Evolutionary conservation across 2,888 invertebrate species (phyloP).

Genomic region (Netelia virgata): DNA sequence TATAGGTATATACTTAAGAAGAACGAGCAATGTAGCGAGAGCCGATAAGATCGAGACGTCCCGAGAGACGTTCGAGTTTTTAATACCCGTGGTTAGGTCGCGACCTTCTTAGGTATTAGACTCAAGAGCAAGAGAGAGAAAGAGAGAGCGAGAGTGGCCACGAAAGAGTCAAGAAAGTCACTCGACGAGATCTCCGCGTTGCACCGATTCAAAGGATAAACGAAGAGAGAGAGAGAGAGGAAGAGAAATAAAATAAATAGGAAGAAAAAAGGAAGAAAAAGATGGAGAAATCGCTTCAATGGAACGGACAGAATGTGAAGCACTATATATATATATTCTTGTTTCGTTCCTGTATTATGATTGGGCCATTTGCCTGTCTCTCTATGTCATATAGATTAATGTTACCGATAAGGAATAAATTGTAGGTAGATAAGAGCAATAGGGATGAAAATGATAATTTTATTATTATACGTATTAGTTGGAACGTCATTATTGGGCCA

Average conservation of each 20-base stretch:
- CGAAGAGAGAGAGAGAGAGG: conserved; percentile 17
- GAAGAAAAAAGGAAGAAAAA: conserved; percentile 20
- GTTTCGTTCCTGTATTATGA: conserved; percentile 25
- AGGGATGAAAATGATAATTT: not conserved
- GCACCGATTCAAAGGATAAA: conserved; percentile 53
- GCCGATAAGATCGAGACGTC: conserved; percentile 67
- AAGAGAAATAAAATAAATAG: conserved; percentile 12
- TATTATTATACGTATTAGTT: conserved; percentile 26
- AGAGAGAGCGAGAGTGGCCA: conserved; percentile 23
- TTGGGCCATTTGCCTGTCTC: conserved; percentile 32
- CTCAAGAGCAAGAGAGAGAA: conserved; percentile 8
- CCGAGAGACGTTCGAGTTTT: conserved; percentile 73
- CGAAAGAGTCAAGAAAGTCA: conserved; percentile 50
- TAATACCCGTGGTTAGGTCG: conserved; percentile 70
- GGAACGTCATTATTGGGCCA: conserved; percentile 71
- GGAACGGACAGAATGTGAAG: conserved; percentile 39
- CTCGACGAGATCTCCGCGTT: conserved; percentile 52
- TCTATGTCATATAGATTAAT: conserved; percentile 24
- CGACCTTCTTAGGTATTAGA: conserved; percentile 63
- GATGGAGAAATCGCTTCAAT: conserved; percentile 41
- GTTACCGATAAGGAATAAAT: conserved; percentile 26
- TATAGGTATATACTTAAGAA: conserved; percentile 19
- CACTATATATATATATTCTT: too few species aligned
- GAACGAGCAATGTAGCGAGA: conserved; percentile 59
- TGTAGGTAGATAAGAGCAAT: not conserved